Base-by-base conservation (phyloP, 2,888 invertebrate species). In the Anoplius nigerrimus region DNA sequence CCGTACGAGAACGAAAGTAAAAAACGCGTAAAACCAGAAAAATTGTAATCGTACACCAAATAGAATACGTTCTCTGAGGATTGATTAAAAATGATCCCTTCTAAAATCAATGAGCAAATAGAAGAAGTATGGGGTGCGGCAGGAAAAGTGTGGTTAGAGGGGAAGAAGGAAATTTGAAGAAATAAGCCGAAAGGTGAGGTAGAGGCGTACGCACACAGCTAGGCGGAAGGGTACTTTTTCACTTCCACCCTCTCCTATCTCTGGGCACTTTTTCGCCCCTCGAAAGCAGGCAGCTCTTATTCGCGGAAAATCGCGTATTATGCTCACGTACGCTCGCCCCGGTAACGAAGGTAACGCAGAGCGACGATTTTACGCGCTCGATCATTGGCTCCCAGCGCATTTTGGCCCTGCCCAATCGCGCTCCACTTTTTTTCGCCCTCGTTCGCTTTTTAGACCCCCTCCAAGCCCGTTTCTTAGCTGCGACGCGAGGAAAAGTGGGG, bases 281-380 rank as follows among this genome's bases (percentile, higher is more conserved):
- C 48, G 48, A n/a, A n/a, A n/a, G n/a, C n/a, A n/a, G 18, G 20
- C n/a, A 43, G 43, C 57, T 2, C 16, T 42, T 53, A 18, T 11
- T 27, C 15, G 43, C 42, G 13, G 62, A 51, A 13, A 58, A 69
- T 74, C 59, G 64, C 27, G 75, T 71, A 78, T 71, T 72, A 62
- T 60, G 66, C 61, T 67, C 78, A 78, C 79, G 80, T 78, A 72
- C 55, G n/a, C n/a, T n/a, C n/a, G n/a, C n/a, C 18, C 53, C 53
- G 69, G 59, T 78, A 79, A 79, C 72, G 75, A 78, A 78, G 76
- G 71, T 72, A 64, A 58, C 52, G 55, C 42, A 27, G n/a, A n/a
- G 42, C 20, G 56, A 42, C 56, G n/a, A 43, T 56, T 56, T 56
- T 56, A 56, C 43, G 43, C 34, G 56, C 43, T 43, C 43, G 56